Evolutionary conservation across 2,113 vertebrate genomes (phyloP).

Genomic region (Barbus barbus): DNA sequence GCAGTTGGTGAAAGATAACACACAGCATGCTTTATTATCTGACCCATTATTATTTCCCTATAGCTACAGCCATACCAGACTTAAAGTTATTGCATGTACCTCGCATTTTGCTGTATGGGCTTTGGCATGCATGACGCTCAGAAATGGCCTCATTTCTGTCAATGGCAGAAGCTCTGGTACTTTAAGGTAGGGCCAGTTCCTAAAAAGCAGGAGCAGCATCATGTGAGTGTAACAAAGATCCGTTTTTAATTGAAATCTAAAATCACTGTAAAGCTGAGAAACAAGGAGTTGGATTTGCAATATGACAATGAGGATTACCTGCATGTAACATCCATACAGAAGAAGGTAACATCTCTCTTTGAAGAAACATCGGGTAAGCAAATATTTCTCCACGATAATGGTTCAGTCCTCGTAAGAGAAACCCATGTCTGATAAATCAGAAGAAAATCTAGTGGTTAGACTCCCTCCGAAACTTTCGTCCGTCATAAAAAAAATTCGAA

Average conservation of each 20-base stretch:
- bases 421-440: slow-evolving; percentile 2
- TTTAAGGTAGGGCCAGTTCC: neutral
- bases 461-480: too few species aligned
- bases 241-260: neutral
- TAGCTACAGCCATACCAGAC: slow-evolving; percentile 2
- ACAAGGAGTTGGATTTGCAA: neutral
- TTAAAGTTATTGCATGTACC: slow-evolving; percentile 11
- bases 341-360: slow-evolving; percentile 2
- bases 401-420: neutral
- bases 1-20: neutral
- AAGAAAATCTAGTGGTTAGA: too few species aligned
- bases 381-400: neutral
- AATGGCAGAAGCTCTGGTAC: slow-evolving; percentile 2
- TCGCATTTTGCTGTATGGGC: slow-evolving; percentile 18
- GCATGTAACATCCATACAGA: neutral
- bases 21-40: neutral
- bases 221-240: neutral
- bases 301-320: neutral
- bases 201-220: neutral
- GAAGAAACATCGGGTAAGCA: neutral
- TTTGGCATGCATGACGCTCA: neutral
- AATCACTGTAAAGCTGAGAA: neutral
- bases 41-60: slow-evolving; percentile 1
- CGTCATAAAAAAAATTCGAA: neutral
- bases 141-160: neutral